Evolutionary conservation across 2,797 vertebrate genomes (phyloP), one percentile per base, ranked within the genome.

Genomic region (Typhlichthys subterraneus): DNA sequence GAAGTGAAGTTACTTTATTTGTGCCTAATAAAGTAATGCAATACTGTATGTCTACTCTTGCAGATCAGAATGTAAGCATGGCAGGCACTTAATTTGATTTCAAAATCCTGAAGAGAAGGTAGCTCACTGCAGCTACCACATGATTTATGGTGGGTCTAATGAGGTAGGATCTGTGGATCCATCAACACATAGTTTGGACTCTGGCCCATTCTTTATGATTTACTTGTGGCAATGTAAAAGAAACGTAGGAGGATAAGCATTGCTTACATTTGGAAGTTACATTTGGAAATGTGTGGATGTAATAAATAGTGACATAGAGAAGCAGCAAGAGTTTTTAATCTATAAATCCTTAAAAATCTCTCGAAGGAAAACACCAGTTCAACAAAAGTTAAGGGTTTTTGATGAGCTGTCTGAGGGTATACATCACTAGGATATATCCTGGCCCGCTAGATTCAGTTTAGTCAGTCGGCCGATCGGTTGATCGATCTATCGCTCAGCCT

Each of bases 261-360:
- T 53, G 53, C 68, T 64, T 63, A 45, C 52, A 71, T 73, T 50
- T 78, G 23, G 67, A 79, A 84, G 83, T 79, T 66, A 76, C 67
- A 64, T 79, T 80, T 84, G 72, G 47, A 57, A 80, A 84, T 79
- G 81, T 76, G 85, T 82, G 85, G 81, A 78, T 86, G 77, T 84
- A 76, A 83, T 70, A 63, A 78, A 72, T 75, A 74, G 63, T 71
- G 68, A 69, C 73, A 69, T 75, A 42, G 61, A 66, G 65, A 70
- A 50, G 69, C 69, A 79, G 63, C 50, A 70, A 47, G 55, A 68
- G 61, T 69, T 76, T 61, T 75, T 84, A 79, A 83, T 84, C 75
- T 79, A 73, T 77, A 85, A 88, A 85, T 60, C 74, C 72, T 59
- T 58, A 70, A 76, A 65, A 38, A 6, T 38, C 38, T 38, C 38